Percentiles rank a stretch among this genome's conserved stretches.
Conservation (phyloP, 2,113 vertebrate species). For the Athene noctua region DNA sequence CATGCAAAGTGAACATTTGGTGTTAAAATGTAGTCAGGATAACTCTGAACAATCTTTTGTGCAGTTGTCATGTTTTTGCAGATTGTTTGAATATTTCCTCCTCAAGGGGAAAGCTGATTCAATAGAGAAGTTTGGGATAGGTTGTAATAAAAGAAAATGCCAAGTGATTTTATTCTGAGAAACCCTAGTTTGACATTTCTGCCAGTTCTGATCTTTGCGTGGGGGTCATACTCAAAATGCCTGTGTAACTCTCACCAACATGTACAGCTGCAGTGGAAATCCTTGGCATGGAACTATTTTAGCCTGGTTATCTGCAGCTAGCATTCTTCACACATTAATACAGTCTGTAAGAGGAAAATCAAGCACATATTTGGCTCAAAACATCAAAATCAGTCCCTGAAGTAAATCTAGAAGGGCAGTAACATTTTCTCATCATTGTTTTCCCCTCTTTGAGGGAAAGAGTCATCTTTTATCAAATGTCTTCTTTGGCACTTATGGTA, state of each 20-base stretch:
- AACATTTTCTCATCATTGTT: not conserved
- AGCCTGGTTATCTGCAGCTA: not conserved
- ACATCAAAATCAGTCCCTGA: not conserved
- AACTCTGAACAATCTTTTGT: constrained; percentile 28
- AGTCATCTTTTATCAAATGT: not conserved
- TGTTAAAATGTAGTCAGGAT: not conserved
- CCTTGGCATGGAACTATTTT: not conserved
- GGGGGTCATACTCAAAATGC: not conserved
- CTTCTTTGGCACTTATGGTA: not conserved
- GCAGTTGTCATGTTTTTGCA: not conserved
- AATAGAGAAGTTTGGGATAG: not conserved
- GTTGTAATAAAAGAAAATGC: not conserved
- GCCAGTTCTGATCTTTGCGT: not conserved
- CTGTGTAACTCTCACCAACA: not conserved
- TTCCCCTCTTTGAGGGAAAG: not conserved
- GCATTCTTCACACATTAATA: not conserved
- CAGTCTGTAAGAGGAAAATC: not conserved
- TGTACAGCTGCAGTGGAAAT: not conserved
- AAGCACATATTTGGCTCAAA: not conserved
- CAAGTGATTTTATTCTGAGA: not conserved
- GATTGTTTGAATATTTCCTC: not conserved
- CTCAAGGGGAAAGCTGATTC: not conserved
- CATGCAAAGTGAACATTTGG: constrained; percentile 38
- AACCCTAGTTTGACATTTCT: not conserved
- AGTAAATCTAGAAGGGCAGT: not conserved